Evolutionary conservation across 2,888 invertebrate species (phyloP), one percentile per base, ranked within the genome.

Genomic region (Steinernema carpocapsae): DNA sequence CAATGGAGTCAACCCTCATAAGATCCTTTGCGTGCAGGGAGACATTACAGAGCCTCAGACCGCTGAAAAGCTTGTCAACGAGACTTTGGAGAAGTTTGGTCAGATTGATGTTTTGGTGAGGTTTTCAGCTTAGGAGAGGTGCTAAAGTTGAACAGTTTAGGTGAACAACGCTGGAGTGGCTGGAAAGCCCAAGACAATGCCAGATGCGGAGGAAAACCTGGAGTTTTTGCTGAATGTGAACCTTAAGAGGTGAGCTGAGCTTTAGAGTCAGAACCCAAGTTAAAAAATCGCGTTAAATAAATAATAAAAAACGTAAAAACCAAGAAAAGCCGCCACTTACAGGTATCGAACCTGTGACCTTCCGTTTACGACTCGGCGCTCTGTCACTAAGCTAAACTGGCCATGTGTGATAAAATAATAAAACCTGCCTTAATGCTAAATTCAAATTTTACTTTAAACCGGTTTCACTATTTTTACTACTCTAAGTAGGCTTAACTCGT

Each of bases 121-220:
- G 14, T 2, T 70, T 1, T 14, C 1, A 24, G 1, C 22, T 37
- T 6, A 10, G 37, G 37, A 37, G 3, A 3, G 37, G 37, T 3
- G 10, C 37, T 37, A 10, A n/a, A 46, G 22, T 70, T 46, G 45
- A 6, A 12, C 6, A n/a, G 2, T 42, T 37, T 26, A 71, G 51
- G 48, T 73, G 19, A 73, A 73, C 48, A 73, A 73, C 52, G 73
- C 73, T 17, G 73, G 70, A 26, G 73, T 73, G 19, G 73, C 43
- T 24, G 45, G 29, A 26, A 73, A 73, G 64, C 32, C 71, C 17
- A 22, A 48, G 26, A 48, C 37, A 6, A n/a, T 24, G 26, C 42
- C 51, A 0, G 19, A 64, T 48, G 4, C 48, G 4, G 48, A 48
- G 48, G 48, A 48, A 14, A 48, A 48, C 48, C 19, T 48, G 48